A percentile compares a stretch with the other conserved stretches of the same genome.
phyloP scores from a whole-genome alignment of 2,888 invertebrate genomes.

The Gandaritis pyraliata region DNA sequence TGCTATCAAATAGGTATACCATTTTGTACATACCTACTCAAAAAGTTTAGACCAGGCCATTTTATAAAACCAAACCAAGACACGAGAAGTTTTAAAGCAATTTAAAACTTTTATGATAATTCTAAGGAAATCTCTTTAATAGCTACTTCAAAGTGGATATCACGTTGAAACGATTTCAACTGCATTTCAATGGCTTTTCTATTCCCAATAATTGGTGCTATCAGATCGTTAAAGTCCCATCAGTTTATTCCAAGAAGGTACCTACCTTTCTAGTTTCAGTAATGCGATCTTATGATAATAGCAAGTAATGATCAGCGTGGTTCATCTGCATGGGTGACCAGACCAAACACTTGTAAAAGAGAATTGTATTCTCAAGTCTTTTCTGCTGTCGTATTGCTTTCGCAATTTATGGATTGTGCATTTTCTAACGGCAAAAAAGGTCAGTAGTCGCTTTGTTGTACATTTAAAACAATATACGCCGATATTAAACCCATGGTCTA shows the following conservation, averaged over 20 bases:
- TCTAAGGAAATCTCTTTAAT: conserved; percentile 25
- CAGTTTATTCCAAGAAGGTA: conserved; percentile 2
- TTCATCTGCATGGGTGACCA: too few species aligned
- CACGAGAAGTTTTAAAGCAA: background rate
- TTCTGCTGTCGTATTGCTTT: too few species aligned
- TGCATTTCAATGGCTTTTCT: conserved; percentile 28
- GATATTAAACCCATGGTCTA: conserved; percentile 7
- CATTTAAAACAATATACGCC: background rate
- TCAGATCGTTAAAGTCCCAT: conserved; percentile 35
- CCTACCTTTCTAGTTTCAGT: background rate
- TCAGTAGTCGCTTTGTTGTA: too few species aligned
- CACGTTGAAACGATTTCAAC: conserved; percentile 22
- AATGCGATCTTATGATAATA: background rate
- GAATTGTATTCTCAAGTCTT: too few species aligned
- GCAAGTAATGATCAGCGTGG: background rate
- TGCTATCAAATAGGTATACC: too few species aligned
- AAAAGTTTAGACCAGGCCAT: too few species aligned
- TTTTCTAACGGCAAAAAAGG: too few species aligned
- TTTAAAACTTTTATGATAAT: conserved; percentile 25
- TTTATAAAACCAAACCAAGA: background rate
- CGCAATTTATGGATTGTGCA: too few species aligned
- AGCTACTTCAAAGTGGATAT: conserved; percentile 30
- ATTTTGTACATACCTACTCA: too few species aligned
- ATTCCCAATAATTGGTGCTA: conserved; percentile 21
- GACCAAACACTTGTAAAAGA: too few species aligned